A percentile compares a stretch with the other conserved stretches of the same genome.
Evolutionary conservation across 2,797 vertebrate genomes (phyloP).

Genomic region (Myripristis jacobus): DNA sequence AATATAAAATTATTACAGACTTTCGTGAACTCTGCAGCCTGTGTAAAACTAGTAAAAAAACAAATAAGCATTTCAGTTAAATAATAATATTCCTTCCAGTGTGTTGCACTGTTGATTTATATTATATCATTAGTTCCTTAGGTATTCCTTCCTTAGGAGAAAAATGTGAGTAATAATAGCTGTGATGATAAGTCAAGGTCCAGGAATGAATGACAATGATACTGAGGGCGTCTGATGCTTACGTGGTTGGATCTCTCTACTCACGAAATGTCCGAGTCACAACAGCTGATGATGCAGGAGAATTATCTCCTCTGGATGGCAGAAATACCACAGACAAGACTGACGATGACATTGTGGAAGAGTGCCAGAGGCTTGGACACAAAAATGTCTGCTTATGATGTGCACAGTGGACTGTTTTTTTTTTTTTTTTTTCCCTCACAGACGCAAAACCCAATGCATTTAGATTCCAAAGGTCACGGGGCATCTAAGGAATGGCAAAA

Average conservation of each 20-base stretch:
- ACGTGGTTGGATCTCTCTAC: background rate
- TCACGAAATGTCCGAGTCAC: conserved; percentile 17
- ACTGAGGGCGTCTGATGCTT: background rate
- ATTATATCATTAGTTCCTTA: too few species aligned
- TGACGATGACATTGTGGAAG: conserved; percentile 28
- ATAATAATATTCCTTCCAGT: background rate
- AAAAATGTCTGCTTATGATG: conserved; percentile 32
- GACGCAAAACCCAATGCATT: conserved; percentile 11
- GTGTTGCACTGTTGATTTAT: background rate
- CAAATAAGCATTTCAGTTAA: too few species aligned
- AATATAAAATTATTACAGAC: background rate
- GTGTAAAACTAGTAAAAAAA: too few species aligned
- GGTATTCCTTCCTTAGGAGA: too few species aligned
- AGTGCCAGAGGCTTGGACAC: conserved; percentile 28
- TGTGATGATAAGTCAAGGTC: too few species aligned
- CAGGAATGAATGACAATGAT: too few species aligned
- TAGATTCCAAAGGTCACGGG: conserved; percentile 22
- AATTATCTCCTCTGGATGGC: conserved; percentile 47
- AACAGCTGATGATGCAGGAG: conserved; percentile 51
- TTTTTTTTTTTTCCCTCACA: too few species aligned
- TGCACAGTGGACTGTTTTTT: conserved; percentile 32
- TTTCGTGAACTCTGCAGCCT: conserved; percentile 1
- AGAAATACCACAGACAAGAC: conserved; percentile 43
- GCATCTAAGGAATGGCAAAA: conserved; percentile 18
- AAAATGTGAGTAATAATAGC: too few species aligned